Conservation (phyloP, 2,797 vertebrate species). For the Hydrolagus colliei region DNA sequence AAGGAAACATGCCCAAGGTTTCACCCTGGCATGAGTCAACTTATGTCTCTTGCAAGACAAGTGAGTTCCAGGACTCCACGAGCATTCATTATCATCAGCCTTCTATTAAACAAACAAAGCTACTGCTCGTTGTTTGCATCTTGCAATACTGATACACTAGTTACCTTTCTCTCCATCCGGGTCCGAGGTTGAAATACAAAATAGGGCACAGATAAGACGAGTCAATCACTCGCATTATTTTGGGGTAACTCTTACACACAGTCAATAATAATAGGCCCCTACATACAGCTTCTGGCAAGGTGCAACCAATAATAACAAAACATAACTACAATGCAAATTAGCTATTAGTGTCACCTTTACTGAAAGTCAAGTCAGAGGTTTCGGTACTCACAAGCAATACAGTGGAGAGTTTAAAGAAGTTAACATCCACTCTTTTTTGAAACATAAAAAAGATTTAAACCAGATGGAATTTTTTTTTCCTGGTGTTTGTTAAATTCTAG, state of each 20-base stretch:
- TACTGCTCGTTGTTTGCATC: neutral
- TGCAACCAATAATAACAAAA: neutral
- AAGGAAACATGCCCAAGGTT: no score
- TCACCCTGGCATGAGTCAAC: no score
- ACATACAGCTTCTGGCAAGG: neutral
- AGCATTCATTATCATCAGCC: no score
- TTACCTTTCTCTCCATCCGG: neutral
- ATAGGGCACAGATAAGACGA: neutral
- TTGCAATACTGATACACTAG: neutral
- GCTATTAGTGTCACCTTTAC: neutral
- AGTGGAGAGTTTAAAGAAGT: neutral
- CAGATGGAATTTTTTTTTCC: neutral
- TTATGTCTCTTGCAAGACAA: no score
- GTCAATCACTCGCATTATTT: no score
- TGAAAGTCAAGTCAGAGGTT: neutral
- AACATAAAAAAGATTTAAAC: neutral
- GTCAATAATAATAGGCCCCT: neutral
- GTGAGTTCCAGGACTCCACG: no score
- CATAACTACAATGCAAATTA: neutral
- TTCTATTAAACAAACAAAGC: neutral
- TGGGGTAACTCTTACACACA: neutral
- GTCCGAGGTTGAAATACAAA: neutral
- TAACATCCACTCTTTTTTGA: neutral
- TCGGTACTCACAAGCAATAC: neutral
- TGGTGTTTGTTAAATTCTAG: neutral